Evolutionary conservation across 92 coral and sea anemone species (phyloP), one percentile per base, ranked within the genome.

Genomic region (Phenganax subtilis): DNA sequence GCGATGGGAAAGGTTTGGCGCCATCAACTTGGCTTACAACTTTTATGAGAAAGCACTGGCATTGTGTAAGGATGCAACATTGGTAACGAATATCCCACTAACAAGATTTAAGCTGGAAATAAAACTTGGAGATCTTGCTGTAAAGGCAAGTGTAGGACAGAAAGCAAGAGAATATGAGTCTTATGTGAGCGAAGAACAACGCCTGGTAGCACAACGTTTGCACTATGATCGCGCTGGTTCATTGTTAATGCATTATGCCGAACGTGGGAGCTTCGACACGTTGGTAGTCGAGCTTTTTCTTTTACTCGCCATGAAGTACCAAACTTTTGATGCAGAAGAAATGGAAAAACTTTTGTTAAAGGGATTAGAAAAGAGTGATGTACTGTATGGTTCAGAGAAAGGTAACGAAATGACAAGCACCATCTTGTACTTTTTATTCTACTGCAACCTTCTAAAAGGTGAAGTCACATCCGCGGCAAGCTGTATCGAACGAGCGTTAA

Each of bases 71-170:
- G 70, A 76, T 9, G 29, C 81, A 56, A 51, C 52, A 67, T 29
- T 58, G 9, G 14, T 47, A 11, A 28, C 81, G 10, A 76, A 60
- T 44, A 51, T 76, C 30, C 81, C 81, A 47, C 11, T 76, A 7
- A 58, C 25, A 10, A 69, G 44, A 76, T 59, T 57, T 20, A 17
- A 0, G 37, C 17, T 76, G 9, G 54, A 58, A 12, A 20, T 76
- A 11, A 59, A 76, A 70, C 81, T 76, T 14, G 81, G 81, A 6
- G 70, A 76, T 17, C 61, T 76, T 51, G 58, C 44, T 15, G 81
- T 3, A 25, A 57, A 76, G 10, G 64, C n/a, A 15, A 15, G 31
- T 66, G 72, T 66, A 9, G 72, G 47, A 66, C 28, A 66, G 72
- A 66, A 66, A 27, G 72, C 47, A 29, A 57, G 17, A 9, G 79